Evolutionary conservation across 2,797 vertebrate species (phyloP), one percentile per base, ranked within the genome.

Genomic region (Thaleichthys pacificus): DNA sequence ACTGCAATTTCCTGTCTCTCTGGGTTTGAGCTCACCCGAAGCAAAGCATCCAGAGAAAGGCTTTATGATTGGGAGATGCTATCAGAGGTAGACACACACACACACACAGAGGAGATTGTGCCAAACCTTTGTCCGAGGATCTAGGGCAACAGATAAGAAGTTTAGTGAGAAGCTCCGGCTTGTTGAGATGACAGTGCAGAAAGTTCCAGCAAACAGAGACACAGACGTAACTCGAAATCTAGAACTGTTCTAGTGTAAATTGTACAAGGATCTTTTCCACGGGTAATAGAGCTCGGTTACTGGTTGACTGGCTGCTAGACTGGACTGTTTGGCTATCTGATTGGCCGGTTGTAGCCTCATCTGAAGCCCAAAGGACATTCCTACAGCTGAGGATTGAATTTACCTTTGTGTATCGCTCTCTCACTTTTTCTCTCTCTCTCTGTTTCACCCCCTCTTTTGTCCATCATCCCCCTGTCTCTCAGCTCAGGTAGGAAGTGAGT

Each of bases 1-100:
- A 73, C 38, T 54, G 80, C 85, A 92, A 93, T 91, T 91, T 93
- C 90, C 92, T 90, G 89, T 87, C 75, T 80, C 76, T 82, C 83
- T 71, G 72, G 61, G 63, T 68, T 69, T 28, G 61, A 70, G n/a
- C 32, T 28, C 32, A 61, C 71, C 63, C 47, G 47, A n/a, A 71
- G 47, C 71, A 65, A 58, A 61, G 57, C 71, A 51, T 47, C 47
- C 60, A 65, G 69, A 49, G 57, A 72, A 72, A 80, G 35, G 24
- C 70, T 81, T 75, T 82, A 73, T 80, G 84, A 89, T 81, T 81
- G 79, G 69, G 73, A 79, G 79, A 86, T 87, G 79, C 77, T 85
- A 84, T 84, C 80, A 74, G 78, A 75, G 77, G 75, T 68, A 77
- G 74, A 84, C 32, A 28, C 42, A 61, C 19, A 73, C 51, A 74